Percentiles rank a stretch among this genome's conserved stretches.
phyloP scores from a whole-genome alignment of 2,797 vertebrate genomes.

The Darevskia mixta region DNA sequence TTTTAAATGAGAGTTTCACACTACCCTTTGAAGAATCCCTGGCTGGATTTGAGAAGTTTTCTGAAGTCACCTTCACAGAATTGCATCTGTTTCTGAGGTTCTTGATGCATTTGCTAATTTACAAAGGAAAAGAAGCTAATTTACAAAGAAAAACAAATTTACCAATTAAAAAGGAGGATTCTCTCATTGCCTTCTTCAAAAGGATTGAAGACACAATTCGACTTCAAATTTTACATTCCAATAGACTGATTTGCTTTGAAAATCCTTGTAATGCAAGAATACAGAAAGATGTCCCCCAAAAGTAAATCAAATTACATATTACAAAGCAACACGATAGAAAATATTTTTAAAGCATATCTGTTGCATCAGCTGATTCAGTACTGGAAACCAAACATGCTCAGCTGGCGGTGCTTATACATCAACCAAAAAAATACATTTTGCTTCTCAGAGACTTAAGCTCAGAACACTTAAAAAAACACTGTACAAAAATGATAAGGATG shows the following conservation, averaged over 20 bases:
- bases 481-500: background rate
- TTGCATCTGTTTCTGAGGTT: conserved; percentile 21
- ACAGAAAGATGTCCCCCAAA: conserved; percentile 14
- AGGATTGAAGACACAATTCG: conserved; percentile 39
- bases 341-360: conserved; percentile 24
- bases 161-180: conserved; percentile 17
- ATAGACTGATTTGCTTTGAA: conserved; percentile 36
- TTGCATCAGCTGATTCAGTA: conserved; percentile 21
- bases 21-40: conserved; percentile 22
- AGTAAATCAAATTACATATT: background rate
- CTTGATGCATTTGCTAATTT: conserved; percentile 50
- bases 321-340: conserved; percentile 10
- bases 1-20: background rate
- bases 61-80: conserved; percentile 32
- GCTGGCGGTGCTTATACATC: conserved; percentile 25
- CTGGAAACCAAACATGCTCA: conserved; percentile 38
- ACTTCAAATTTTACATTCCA: conserved; percentile 33
- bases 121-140: conserved; percentile 42
- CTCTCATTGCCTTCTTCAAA: conserved; percentile 45
- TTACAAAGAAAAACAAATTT: conserved; percentile 44
- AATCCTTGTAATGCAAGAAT: conserved; percentile 15
- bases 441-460: background rate
- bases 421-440: conserved; percentile 39
- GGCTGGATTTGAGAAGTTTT: conserved; percentile 40
- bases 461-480: background rate